Evolutionary conservation across 2,888 invertebrate species (phyloP).

Genomic region (Galerucella nymphaeae): DNA sequence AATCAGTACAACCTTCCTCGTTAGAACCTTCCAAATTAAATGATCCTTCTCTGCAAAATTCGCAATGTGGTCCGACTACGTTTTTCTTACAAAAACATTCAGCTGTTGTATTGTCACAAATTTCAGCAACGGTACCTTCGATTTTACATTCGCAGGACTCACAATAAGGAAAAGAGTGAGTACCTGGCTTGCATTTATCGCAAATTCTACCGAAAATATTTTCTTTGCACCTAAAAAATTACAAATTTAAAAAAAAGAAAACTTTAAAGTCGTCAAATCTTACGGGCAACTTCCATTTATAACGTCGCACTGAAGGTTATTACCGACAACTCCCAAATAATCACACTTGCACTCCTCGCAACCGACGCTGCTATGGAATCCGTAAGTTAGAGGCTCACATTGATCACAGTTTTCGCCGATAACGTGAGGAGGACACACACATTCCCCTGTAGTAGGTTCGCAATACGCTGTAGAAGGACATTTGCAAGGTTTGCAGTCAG

Average conservation of each 20-base stretch:
- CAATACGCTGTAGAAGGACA: slow-evolving; percentile 88
- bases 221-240: slow-evolving; percentile 75
- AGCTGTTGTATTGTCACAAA: slow-evolving; percentile 77
- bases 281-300: slow-evolving; percentile 87
- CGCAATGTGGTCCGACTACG: slow-evolving; percentile 82
- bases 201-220: slow-evolving; percentile 92
- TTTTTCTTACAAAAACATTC: slow-evolving; percentile 64
- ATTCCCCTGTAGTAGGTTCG: slow-evolving; percentile 77
- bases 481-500: slow-evolving; percentile 89
- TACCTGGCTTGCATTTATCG: slow-evolving; percentile 86
- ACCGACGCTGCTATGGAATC: slow-evolving; percentile 93
- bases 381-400: slow-evolving; percentile 90
- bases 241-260: no score
- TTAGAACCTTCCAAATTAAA: slow-evolving; percentile 89
- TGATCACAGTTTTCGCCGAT: slow-evolving; percentile 90
- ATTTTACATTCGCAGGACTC: slow-evolving; percentile 83
- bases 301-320: slow-evolving; percentile 85
- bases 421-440: slow-evolving; percentile 92
- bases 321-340: slow-evolving; percentile 81
- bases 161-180: slow-evolving; percentile 90
- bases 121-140: slow-evolving; percentile 85
- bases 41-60: slow-evolving; percentile 87
- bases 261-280: slow-evolving; percentile 55
- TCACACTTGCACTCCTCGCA: slow-evolving; percentile 96
- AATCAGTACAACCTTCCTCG: slow-evolving; percentile 92